phyloP scores from a whole-genome alignment of 2,797 vertebrate genomes.

The Molossus molossus region DNA sequence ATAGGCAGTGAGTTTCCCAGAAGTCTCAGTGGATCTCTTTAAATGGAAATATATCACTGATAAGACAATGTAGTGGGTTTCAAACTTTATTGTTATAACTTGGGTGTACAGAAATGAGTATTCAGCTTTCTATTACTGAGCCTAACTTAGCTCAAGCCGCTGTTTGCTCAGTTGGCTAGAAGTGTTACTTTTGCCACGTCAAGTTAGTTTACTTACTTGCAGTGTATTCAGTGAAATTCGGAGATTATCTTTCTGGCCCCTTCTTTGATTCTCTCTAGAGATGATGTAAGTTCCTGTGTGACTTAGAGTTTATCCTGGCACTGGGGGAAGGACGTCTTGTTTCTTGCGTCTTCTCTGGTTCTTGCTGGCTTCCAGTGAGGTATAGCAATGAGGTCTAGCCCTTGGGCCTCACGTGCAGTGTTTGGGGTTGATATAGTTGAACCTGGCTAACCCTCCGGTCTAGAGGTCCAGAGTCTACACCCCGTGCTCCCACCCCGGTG shows the following conservation, averaged over 20 bases:
- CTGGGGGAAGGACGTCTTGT: background rate
- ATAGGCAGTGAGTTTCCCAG: background rate
- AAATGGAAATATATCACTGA: background rate
- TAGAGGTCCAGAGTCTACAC: background rate
- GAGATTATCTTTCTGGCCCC: background rate
- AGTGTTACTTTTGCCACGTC: background rate
- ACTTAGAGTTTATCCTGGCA: background rate
- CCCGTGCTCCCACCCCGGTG: background rate
- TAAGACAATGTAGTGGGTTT: background rate
- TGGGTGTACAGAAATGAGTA: background rate
- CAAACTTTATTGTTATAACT: conserved; percentile 21
- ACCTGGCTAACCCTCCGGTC: background rate
- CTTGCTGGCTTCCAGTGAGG: background rate
- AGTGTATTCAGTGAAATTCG: background rate
- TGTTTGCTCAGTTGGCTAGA: background rate
- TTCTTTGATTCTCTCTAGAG: background rate
- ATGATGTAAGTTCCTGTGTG: background rate
- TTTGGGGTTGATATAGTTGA: background rate
- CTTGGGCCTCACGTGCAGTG: background rate
- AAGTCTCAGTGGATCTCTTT: conserved; percentile 10
- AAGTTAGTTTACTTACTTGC: background rate
- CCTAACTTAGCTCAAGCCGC: background rate
- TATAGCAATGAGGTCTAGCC: background rate
- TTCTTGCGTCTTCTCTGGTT: background rate
- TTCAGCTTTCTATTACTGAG: background rate